Evolutionary conservation across 2,113 vertebrate species (phyloP), one percentile per base, ranked within the genome.

Genomic region (Indicator maculatus): DNA sequence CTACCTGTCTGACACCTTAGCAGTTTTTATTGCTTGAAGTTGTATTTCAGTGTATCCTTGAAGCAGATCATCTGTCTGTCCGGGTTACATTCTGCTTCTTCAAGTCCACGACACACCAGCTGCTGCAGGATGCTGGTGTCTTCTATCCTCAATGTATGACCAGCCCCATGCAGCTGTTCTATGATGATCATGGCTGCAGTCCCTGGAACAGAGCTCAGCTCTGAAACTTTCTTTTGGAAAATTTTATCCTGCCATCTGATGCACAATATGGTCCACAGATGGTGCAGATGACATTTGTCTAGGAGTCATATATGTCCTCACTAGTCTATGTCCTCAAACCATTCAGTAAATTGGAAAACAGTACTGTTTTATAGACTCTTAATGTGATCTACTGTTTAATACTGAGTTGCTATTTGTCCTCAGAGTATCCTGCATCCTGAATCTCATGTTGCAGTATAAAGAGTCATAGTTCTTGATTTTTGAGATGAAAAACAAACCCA

Each of bases 241-340:
- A 90, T 93, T 90, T 90, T 83, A 90, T 96, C 92, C 83, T 92
- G 44, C 93, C 96, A 94, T 95, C 92, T 95, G 95, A 96, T 90
- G 76, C 88, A 92, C 96, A 96, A 94, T 96, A 94, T 96, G 88
- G 83, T 94, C 69, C 76, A 92, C 96, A 96, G 92, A 95, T 96
- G 96, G 96, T 93, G 65, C 60, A 93, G 92, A 95, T 95, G 90
- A 96, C 95, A 95, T 94, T 96, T 96, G 83, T 96, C 90, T 96
- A 81, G 52, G 61, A 95, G 92, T 96, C 92, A 80, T 95, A 61
- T 77, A 83, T 93, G 83, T 96, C 41, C 5, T 93, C 86, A 94
- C 80, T 77, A 92, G 72, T 69, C 74, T 88, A 64, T 83, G 88
- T 94, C 88, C 95, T 93, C 90, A 90, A 92, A 90, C 33, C 44